These are phyloP conservation scores for Aphidius ervi DNA, from an alignment of 1,140 invertebrate genomes.

Conservation along the genomic window DNA sequence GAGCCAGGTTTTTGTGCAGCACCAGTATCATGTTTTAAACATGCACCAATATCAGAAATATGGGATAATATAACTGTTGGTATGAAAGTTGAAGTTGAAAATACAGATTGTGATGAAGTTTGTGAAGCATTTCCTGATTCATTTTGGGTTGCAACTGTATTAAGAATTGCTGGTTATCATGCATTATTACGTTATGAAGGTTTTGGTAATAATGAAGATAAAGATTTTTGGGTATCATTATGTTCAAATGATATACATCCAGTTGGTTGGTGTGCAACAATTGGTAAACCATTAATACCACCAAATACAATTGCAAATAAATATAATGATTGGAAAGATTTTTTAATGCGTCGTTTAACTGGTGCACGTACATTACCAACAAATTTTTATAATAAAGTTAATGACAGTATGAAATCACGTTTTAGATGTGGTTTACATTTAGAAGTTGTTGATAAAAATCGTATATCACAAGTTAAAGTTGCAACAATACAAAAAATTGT, in stretches of 20 bases:
- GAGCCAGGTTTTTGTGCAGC: constrained; percentile 77
- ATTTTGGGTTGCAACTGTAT: constrained; percentile 93
- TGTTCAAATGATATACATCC: constrained; percentile 91
- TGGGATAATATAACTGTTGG: constrained; percentile 91
- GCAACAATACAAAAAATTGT: constrained; percentile 86
- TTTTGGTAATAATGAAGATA: constrained; percentile 78
- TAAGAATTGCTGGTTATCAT: constrained; percentile 88
- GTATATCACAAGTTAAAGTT: constrained; percentile 88
- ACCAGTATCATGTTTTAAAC: constrained; percentile 84
- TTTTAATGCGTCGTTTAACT: constrained; percentile 83
- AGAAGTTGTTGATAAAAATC: constrained; percentile 94
- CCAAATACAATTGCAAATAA: constrained; percentile 87
- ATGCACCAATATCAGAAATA: constrained; percentile 84
- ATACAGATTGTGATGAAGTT: constrained; percentile 79
- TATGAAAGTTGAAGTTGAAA: constrained; percentile 94
- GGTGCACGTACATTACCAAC: constrained; percentile 89
- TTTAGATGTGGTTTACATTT: constrained; percentile 79
- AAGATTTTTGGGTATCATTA: constrained; percentile 95
- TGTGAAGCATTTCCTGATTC: constrained; percentile 75
- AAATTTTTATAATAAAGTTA: constrained; percentile 86
- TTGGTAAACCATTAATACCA: constrained; percentile 90
- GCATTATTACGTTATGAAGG: constrained; percentile 92
- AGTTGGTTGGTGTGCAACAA: constrained; percentile 94
- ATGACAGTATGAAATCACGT: constrained; percentile 75
- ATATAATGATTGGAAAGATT: constrained; percentile 94